phyloP scores from a whole-genome alignment of 2,888 invertebrate genomes.

The Leptinotarsa tumamoca region DNA sequence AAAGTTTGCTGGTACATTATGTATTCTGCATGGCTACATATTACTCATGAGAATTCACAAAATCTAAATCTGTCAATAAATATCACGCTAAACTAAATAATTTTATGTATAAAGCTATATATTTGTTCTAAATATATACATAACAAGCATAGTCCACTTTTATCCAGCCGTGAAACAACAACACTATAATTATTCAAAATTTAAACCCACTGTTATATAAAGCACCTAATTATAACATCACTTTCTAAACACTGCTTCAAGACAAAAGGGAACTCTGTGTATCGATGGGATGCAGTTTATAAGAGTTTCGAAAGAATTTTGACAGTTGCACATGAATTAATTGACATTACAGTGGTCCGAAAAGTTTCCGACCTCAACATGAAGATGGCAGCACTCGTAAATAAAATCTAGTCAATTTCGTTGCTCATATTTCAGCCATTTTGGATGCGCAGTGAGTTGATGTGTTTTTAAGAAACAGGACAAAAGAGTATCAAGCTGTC shows the following conservation, averaged over 20 bases:
- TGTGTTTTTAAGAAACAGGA: too few species aligned
- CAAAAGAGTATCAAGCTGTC: too few species aligned
- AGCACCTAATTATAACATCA: constrained; percentile 42
- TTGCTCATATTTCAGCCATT: too few species aligned
- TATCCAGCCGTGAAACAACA: constrained; percentile 13
- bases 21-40: not conserved
- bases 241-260: constrained; percentile 48
- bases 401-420: too few species aligned
- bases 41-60: not conserved
- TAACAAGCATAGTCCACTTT: constrained; percentile 40
- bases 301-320: constrained; percentile 29
- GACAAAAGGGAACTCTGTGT: constrained; percentile 43
- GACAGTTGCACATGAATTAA: constrained; percentile 25
- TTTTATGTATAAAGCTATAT: constrained; percentile 8
- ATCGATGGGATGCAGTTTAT: constrained; percentile 31
- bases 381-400: too few species aligned
- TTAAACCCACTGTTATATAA: not conserved
- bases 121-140: constrained; percentile 42
- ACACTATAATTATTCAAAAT: constrained; percentile 10
- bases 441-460: too few species aligned
- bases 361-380: too few species aligned
- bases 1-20: not conserved
- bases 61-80: constrained; percentile 36
- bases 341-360: constrained; percentile 10
- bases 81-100: constrained; percentile 44